These are phyloP conservation scores for Solea senegalensis DNA, from an alignment of 2,113 vertebrate genomes.

Conservation along the genomic window DNA sequence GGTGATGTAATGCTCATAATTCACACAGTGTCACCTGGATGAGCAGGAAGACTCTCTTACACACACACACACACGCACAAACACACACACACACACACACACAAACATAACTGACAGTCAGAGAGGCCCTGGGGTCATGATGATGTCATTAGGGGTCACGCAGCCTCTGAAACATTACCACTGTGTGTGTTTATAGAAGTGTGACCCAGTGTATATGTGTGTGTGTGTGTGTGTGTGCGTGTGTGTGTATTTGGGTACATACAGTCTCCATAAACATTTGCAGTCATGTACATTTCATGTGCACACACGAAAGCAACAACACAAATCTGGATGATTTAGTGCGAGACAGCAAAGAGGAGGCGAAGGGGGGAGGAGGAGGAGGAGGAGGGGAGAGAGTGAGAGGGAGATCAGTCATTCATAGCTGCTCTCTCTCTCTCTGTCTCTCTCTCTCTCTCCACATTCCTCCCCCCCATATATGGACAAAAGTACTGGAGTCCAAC, in stretches of 20 bases:
- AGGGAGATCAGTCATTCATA: conserved; percentile 75
- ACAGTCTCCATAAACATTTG: conserved; percentile 5
- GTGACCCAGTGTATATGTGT: not conserved
- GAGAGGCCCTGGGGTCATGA: conserved; percentile 13
- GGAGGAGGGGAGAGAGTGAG: conserved; percentile 35
- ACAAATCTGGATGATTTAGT: conserved; percentile 27
- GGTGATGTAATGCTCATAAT: conserved; percentile 39
- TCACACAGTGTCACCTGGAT: conserved; percentile 28
- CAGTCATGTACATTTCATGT: not conserved
- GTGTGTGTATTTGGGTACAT: not conserved
- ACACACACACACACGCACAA: conserved; percentile 21
- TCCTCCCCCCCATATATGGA: conserved; percentile 82
- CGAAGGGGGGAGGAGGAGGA: conserved; percentile 16
- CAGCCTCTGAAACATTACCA: conserved; percentile 12
- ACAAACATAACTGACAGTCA: conserved; percentile 29
- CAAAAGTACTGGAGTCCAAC: conserved; percentile 72
- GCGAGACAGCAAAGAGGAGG: conserved; percentile 13
- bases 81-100: conserved; percentile 14
- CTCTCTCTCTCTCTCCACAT: conserved; percentile 67
- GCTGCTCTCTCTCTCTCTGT: conserved; percentile 55
- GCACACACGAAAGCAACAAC: conserved; percentile 13
- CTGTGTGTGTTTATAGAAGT: conserved; percentile 26
- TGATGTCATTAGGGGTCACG: conserved; percentile 48
- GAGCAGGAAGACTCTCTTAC: conserved; percentile 1
- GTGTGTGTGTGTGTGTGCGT: not conserved